These are phyloP conservation scores for Asteroscopus sphinx DNA, from an alignment of 2,888 invertebrate genomes.

Conservation along the genomic window DNA sequence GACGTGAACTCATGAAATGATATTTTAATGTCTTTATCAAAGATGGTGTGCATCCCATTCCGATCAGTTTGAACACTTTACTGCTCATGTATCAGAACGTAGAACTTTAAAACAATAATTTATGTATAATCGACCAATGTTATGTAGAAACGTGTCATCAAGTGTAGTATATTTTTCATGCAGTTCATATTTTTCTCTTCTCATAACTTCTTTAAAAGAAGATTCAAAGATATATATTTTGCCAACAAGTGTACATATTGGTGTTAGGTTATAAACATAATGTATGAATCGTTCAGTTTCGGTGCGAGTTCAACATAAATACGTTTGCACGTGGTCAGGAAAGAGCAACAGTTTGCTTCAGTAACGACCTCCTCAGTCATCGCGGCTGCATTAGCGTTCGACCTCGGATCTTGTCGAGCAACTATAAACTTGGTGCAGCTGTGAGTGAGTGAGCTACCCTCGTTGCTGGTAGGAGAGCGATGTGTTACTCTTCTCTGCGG, in stretches of 20 bases:
- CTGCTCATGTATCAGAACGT: too few relatives aligned
- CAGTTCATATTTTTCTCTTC: too few relatives aligned
- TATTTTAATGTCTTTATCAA: conserved; percentile 5
- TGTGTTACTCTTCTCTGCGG: background rate
- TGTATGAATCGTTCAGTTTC: background rate
- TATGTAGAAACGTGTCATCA: too few relatives aligned
- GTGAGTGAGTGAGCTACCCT: background rate
- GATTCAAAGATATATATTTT: too few relatives aligned
- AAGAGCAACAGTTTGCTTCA: background rate
- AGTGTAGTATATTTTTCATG: too few relatives aligned
- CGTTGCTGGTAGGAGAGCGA: background rate
- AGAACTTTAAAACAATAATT: too few relatives aligned
- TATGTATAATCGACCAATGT: too few relatives aligned
- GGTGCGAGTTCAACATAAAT: background rate
- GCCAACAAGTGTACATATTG: too few relatives aligned
- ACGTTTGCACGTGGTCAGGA: background rate
- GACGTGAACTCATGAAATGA: background rate
- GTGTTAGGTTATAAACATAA: too few relatives aligned
- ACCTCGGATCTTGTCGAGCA: background rate
- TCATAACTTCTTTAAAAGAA: too few relatives aligned
- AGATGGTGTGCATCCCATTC: background rate
- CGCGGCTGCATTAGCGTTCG: background rate
- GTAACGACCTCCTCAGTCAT: conserved; percentile 4
- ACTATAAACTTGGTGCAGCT: background rate
- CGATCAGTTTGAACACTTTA: background rate